These are phyloP conservation scores for Circaetus gallicus DNA, from an alignment of 2,113 vertebrate species.

Conservation along the genomic window DNA sequence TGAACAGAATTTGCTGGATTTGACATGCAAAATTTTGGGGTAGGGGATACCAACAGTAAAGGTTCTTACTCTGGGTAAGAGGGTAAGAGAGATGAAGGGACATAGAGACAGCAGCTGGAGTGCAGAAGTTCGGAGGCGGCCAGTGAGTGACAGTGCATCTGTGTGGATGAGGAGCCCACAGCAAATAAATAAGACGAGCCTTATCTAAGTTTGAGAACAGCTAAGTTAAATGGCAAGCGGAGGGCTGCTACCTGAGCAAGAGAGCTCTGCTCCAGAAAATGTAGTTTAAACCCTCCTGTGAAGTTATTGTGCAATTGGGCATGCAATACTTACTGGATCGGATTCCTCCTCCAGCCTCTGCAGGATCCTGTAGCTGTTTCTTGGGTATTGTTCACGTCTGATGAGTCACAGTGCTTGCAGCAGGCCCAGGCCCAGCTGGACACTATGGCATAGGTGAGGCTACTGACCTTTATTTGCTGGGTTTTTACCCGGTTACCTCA, in stretches of 20 bases:
- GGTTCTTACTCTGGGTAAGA: neutral
- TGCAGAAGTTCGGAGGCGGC: neutral
- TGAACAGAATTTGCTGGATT: neutral
- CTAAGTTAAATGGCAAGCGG: neutral
- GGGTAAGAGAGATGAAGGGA: neutral
- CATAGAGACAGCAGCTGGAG: neutral
- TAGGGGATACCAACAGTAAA: neutral
- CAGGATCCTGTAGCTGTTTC: neutral
- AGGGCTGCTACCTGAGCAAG: neutral
- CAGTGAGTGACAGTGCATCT: neutral
- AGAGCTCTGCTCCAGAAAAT: neutral
- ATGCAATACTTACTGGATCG: slow-evolving; percentile 51
- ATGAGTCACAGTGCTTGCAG: slow-evolving; percentile 8
- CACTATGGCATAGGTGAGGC: neutral
- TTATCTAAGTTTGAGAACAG: neutral
- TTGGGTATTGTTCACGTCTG: neutral
- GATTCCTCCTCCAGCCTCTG: slow-evolving; percentile 33
- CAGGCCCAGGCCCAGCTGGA: neutral
- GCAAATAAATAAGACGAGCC: neutral
- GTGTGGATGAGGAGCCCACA: neutral
- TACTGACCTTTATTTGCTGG: neutral
- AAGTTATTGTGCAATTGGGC: slow-evolving; percentile 26
- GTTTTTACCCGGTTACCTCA: neutral
- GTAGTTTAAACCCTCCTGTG: neutral
- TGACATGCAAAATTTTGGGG: neutral